Percentiles rank a stretch among this genome's conserved stretches.
Evolutionary conservation across 2,888 invertebrate genomes (phyloP).

Genomic region (Himalopsyche tibetana): DNA sequence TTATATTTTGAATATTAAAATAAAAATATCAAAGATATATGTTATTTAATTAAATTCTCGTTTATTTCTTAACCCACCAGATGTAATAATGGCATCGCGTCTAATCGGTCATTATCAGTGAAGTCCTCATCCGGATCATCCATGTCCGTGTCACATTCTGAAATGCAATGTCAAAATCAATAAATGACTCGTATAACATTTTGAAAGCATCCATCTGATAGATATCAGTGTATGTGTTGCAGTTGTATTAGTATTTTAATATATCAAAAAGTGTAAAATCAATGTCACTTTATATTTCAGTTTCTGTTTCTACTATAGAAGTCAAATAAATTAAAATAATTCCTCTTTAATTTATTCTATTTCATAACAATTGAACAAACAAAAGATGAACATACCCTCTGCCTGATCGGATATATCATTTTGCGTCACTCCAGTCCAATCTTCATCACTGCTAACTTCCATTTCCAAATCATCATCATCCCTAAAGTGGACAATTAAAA

Average conservation of each 20-base stretch:
- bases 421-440: constrained; percentile 51
- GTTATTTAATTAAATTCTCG: neutral
- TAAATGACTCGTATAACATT: too few relatives aligned
- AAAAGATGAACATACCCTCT: neutral
- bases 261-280: too few relatives aligned
- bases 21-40: constrained; percentile 52
- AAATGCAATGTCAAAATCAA: constrained; percentile 1
- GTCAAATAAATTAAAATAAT: too few relatives aligned
- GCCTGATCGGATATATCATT: constrained; percentile 58
- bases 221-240: too few relatives aligned
- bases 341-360: too few relatives aligned
- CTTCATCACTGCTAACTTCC: constrained; percentile 60
- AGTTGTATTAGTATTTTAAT: too few relatives aligned
- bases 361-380: too few relatives aligned
- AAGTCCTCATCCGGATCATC: constrained; percentile 61
- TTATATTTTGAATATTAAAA: neutral
- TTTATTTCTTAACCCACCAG: constrained; percentile 69
- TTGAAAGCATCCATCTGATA: too few relatives aligned
- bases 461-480: constrained; percentile 63
- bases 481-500: constrained; percentile 44
- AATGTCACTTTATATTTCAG: too few relatives aligned
- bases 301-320: too few relatives aligned
- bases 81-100: constrained; percentile 75
- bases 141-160: constrained; percentile 60
- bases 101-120: constrained; percentile 70